These are phyloP conservation scores for Eulemur mongoz DNA, from an alignment of 2,797 vertebrate genomes.

Conservation along the genomic window DNA sequence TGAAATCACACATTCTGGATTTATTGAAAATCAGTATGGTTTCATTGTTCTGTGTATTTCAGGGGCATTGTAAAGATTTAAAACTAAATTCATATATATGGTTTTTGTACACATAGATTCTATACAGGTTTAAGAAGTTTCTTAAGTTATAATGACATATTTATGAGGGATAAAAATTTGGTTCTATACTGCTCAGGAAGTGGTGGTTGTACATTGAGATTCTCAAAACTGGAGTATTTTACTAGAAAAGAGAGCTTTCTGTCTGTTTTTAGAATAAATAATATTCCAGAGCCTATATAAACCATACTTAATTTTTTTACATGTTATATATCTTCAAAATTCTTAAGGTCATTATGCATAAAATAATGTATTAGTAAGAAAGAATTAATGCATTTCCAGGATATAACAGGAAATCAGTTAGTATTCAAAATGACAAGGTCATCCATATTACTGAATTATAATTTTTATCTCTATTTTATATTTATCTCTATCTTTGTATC, in stretches of 20 bases:
- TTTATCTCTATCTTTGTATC: neutral
- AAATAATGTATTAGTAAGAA: neutral
- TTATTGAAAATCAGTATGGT: neutral
- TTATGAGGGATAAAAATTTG: neutral
- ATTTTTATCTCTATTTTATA: constrained; percentile 9
- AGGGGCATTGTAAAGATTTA: neutral
- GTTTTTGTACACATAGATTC: neutral
- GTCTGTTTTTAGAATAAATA: neutral
- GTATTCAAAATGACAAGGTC: neutral
- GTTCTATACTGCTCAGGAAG: neutral
- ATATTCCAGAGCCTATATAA: neutral
- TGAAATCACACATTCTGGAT: neutral
- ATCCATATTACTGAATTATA: neutral
- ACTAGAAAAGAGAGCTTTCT: neutral
- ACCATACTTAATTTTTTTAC: neutral
- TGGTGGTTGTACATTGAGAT: neutral
- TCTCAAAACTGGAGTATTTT: constrained; percentile 4
- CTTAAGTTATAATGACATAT: neutral
- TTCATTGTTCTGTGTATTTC: neutral
- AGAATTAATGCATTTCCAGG: neutral
- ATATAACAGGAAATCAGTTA: neutral
- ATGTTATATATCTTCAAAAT: neutral
- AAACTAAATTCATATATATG: neutral
- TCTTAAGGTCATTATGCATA: neutral
- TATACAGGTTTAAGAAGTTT: neutral